These are phyloP conservation scores for Himantopus leucocephalus DNA, from an alignment of 2,113 vertebrate genomes.

Conservation along the genomic window DNA sequence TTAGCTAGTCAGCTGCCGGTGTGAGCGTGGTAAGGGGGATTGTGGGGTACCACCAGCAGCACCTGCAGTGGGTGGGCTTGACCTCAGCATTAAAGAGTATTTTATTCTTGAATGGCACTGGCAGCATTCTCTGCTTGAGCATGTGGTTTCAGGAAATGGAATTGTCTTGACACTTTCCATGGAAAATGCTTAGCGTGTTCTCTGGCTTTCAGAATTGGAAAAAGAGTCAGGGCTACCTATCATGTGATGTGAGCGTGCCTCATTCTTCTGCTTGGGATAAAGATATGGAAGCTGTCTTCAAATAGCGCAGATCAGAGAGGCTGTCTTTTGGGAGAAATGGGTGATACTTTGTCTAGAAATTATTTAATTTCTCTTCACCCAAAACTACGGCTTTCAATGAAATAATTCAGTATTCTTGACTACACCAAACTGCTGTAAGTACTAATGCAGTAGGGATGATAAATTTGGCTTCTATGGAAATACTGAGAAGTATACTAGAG, in stretches of 20 bases:
- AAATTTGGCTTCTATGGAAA: not conserved
- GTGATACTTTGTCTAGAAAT: not conserved
- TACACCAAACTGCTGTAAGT: not conserved
- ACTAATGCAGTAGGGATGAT: not conserved
- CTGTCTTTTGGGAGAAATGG: not conserved
- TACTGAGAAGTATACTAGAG: not conserved
- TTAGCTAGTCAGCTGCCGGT: not conserved
- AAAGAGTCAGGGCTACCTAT: not conserved
- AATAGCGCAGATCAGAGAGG: not conserved
- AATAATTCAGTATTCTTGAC: not conserved
- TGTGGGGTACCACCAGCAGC: not conserved
- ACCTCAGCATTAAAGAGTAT: not conserved
- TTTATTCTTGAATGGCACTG: not conserved
- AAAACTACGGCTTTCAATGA: not conserved
- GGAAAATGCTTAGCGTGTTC: constrained; percentile 35
- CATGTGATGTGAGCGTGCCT: not conserved
- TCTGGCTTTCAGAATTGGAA: constrained; percentile 19
- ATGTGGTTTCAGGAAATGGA: constrained; percentile 19
- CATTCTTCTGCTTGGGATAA: not conserved
- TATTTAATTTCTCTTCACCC: not conserved
- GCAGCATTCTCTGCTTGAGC: constrained; percentile 18
- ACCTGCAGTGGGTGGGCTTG: not conserved
- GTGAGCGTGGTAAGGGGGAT: not conserved
- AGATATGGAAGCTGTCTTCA: not conserved
- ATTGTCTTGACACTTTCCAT: not conserved